phyloP scores from a whole-genome alignment of 2,888 invertebrate species.

The Bruchidius siliquastri region DNA sequence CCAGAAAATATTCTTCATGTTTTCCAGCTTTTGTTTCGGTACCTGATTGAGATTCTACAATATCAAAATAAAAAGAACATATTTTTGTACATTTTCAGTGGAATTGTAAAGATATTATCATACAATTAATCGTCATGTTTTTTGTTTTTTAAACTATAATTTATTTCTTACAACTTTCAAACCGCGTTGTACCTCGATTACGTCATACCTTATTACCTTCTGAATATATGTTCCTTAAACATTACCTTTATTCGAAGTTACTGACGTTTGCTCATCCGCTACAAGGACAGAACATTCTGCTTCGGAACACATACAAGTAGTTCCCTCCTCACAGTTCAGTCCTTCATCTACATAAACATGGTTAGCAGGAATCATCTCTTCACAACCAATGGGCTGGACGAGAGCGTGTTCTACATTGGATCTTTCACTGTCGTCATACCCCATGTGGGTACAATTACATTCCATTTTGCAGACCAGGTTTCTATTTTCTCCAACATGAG shows the following conservation, averaged over 20 bases:
- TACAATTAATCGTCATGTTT: no score
- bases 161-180: no score
- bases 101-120: no score
- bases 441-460: neutral
- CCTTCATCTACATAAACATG: neutral
- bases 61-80: no score
- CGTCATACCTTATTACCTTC: no score
- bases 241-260: neutral
- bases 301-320: neutral
- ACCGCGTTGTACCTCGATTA: no score
- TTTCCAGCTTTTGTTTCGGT: neutral
- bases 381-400: neutral
- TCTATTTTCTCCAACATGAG: neutral
- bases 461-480: neutral
- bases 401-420: neutral
- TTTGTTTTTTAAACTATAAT: no score
- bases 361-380: neutral
- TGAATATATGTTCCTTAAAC: no score
- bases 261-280: neutral
- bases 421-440: neutral
- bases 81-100: no score
- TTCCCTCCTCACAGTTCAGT: neutral
- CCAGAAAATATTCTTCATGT: constrained; percentile 4
- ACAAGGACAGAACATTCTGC: neutral
- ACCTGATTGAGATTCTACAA: neutral